These are phyloP conservation scores for Apamea anceps DNA, from an alignment of 2,888 invertebrate species.

Conservation along the genomic window DNA sequence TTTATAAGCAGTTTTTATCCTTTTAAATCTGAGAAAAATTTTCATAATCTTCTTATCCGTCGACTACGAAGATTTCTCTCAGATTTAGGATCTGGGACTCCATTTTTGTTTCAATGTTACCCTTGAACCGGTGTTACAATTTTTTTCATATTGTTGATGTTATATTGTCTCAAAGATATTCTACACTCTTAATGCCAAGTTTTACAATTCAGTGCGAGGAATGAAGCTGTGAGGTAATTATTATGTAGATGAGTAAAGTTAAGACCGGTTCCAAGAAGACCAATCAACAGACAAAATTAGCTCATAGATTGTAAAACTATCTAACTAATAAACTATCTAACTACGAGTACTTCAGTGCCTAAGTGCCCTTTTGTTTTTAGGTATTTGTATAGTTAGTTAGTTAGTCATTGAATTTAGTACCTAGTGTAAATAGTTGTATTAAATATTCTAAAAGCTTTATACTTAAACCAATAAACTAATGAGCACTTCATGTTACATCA, in stretches of 20 bases:
- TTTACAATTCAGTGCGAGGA: neutral
- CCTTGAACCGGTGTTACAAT: neutral
- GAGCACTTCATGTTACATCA: neutral
- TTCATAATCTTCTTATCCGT: neutral
- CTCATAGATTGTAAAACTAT: neutral
- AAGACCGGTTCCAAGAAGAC: neutral
- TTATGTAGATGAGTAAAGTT: neutral
- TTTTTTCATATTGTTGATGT: neutral
- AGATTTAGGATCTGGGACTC: neutral
- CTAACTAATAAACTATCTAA: neutral
- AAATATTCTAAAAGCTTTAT: neutral
- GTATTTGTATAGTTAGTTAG: neutral
- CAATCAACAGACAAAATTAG: neutral
- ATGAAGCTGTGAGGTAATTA: neutral
- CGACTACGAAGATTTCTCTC: neutral
- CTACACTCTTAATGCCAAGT: neutral
- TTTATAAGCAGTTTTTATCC: neutral
- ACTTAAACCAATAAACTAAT: neutral
- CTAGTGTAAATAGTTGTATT: neutral
- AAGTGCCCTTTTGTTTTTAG: neutral
- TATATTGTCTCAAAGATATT: neutral
- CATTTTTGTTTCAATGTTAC: neutral
- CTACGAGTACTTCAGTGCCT: neutral
- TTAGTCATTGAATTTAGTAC: no score
- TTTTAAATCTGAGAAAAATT: neutral